These are phyloP conservation scores for Sebastes diploproa DNA, from an alignment of 2,797 vertebrate species.

Conservation along the genomic window DNA sequence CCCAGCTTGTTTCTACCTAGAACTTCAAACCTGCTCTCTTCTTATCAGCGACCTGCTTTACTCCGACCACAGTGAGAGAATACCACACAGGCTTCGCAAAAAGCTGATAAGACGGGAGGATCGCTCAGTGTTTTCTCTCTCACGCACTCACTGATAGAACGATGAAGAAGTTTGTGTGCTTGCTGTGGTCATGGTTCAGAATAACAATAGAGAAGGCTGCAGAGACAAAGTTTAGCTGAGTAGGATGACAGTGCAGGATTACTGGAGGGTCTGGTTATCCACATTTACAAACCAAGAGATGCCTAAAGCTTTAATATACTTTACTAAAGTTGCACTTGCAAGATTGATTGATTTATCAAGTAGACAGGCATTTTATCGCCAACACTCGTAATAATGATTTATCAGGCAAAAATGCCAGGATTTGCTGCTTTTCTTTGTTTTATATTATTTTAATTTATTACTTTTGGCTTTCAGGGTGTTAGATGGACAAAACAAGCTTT, in stretches of 20 bases:
- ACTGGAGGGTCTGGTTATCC: neutral
- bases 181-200: neutral
- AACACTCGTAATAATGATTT: neutral
- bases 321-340: neutral
- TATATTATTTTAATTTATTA: neutral
- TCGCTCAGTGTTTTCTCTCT: neutral
- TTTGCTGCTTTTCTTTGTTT: neutral
- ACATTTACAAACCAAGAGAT: neutral
- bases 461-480: neutral
- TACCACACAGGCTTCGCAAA: slow-evolving; percentile 31
- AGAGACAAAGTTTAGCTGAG: slow-evolving; percentile 1
- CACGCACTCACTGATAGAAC: neutral
- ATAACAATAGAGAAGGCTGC: slow-evolving; percentile 18
- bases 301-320: neutral
- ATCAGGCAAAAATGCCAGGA: neutral
- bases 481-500: neutral
- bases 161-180: neutral
- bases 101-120: slow-evolving; percentile 34
- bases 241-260: neutral
- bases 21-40: slow-evolving; percentile 11
- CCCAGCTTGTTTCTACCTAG: too few species aligned
- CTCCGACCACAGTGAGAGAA: slow-evolving; percentile 29
- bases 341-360: neutral
- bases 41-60: slow-evolving; percentile 31
- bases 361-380: neutral